Evolutionary conservation across 1,140 invertebrate genomes (phyloP).

Genomic region (Sycophaga agraensis): DNA sequence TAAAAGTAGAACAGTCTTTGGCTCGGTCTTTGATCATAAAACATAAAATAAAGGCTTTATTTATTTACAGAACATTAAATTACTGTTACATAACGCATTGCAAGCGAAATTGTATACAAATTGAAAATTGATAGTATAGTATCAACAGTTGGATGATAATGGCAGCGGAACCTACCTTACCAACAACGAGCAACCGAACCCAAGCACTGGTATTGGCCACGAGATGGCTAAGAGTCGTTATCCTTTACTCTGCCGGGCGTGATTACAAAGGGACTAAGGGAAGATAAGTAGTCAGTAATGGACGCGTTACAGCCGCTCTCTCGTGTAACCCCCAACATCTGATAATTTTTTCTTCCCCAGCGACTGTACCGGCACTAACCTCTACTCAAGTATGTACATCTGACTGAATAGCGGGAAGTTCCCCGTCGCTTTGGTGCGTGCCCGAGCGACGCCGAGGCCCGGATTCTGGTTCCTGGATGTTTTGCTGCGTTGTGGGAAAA

Average conservation of each 20-base stretch:
- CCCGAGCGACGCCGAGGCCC: background rate
- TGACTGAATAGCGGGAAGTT: background rate
- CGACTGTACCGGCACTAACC: too few species aligned
- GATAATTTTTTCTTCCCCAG: background rate
- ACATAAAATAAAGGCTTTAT: too few species aligned
- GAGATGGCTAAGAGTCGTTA: constrained; percentile 18
- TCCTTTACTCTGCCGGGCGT: constrained; percentile 1
- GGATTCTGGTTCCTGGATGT: background rate
- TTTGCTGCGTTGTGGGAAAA: constrained; percentile 13
- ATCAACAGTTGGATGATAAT: too few species aligned
- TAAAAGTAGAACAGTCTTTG: too few species aligned
- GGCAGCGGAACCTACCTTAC: constrained; percentile 1
- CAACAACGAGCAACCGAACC: background rate
- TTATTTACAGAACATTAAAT: too few species aligned
- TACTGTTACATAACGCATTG: too few species aligned
- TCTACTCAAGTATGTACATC: background rate
- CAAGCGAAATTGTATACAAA: too few species aligned
- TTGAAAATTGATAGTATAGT: too few species aligned
- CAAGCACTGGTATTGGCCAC: background rate
- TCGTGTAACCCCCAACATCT: background rate
- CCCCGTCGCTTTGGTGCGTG: background rate
- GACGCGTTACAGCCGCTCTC: constrained; percentile 1
- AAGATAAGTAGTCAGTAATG: constrained; percentile 22
- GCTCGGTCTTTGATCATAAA: too few species aligned
- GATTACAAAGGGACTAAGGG: constrained; percentile 19